Conservation (phyloP, 1,140 invertebrate species). For the Caenorhabditis brenneri region DNA sequence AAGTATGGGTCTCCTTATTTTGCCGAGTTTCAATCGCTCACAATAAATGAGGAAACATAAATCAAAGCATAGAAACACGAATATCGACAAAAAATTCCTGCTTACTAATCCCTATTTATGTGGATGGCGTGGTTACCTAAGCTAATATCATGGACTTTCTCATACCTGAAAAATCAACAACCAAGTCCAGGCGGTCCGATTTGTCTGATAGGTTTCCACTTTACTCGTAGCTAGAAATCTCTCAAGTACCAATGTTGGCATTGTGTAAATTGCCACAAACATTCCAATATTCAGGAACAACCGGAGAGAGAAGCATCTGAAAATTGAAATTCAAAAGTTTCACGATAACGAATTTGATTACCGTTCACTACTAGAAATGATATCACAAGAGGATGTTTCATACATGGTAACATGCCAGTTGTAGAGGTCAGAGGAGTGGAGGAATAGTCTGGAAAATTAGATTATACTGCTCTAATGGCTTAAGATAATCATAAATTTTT, state of each 20-base stretch:
- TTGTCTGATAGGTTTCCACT: neutral
- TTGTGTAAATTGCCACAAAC: neutral
- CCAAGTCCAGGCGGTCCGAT: neutral
- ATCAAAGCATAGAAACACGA: too few relatives aligned
- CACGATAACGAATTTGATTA: neutral
- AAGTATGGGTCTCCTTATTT: neutral
- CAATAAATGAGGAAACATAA: too few relatives aligned
- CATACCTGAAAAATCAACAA: neutral
- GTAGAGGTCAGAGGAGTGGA: neutral
- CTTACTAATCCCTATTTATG: too few relatives aligned
- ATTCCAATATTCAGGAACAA: neutral
- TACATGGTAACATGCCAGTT: neutral
- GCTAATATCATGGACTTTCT: too few relatives aligned
- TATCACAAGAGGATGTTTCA: conserved; percentile 8
- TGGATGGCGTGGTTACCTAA: too few relatives aligned
- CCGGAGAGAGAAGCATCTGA: conserved; percentile 2
- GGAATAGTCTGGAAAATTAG: neutral
- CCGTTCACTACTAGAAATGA: neutral
- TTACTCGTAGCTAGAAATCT: neutral
- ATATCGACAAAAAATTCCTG: too few relatives aligned
- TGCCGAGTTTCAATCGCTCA: neutral
- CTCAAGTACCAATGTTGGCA: neutral
- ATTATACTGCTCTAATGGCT: too few relatives aligned
- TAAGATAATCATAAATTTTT: too few relatives aligned
- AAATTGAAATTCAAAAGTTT: neutral